Percentiles rank a stretch among this genome's conserved stretches.
phyloP scores from a whole-genome alignment of 1,140 invertebrate genomes.

The Drosophila sechellia region DNA sequence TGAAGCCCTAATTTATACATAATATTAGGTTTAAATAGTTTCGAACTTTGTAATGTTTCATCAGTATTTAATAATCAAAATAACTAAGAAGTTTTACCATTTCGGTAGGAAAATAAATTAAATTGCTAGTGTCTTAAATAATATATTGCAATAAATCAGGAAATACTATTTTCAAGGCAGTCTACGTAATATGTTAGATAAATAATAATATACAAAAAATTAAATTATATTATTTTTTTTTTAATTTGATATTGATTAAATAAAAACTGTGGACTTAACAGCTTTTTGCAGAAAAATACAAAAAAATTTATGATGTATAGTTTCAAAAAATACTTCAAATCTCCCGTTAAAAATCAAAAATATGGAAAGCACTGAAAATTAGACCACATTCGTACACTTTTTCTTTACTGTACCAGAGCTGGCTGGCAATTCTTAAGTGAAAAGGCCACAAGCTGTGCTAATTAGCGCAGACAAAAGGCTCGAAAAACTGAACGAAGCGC shows the following conservation, averaged over 20 bases:
- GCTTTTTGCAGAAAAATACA: too few species aligned
- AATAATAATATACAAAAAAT: too few species aligned
- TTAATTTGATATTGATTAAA: too few species aligned
- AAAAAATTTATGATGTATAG: too few species aligned
- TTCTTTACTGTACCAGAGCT: neutral
- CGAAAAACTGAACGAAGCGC: constrained; percentile 32
- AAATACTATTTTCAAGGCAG: too few species aligned
- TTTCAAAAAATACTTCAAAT: too few species aligned
- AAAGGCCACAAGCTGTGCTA: constrained; percentile 63
- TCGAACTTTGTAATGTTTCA: neutral
- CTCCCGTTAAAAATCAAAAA: too few species aligned
- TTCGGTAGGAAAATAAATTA: too few species aligned
- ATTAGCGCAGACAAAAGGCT: constrained; percentile 68
- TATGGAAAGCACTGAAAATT: neutral
- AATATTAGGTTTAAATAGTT: neutral
- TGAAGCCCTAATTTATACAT: neutral
- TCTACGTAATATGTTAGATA: too few species aligned
- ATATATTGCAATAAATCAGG: neutral
- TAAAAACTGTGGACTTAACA: too few species aligned
- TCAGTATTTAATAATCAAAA: neutral
- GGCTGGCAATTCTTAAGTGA: constrained; percentile 2
- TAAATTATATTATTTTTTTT: too few species aligned
- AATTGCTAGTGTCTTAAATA: too few species aligned
- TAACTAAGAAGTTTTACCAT: neutral
- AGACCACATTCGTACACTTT: neutral